These are phyloP conservation scores for Hyles lineata DNA, from an alignment of 2,888 invertebrate genomes.

Conservation along the genomic window DNA sequence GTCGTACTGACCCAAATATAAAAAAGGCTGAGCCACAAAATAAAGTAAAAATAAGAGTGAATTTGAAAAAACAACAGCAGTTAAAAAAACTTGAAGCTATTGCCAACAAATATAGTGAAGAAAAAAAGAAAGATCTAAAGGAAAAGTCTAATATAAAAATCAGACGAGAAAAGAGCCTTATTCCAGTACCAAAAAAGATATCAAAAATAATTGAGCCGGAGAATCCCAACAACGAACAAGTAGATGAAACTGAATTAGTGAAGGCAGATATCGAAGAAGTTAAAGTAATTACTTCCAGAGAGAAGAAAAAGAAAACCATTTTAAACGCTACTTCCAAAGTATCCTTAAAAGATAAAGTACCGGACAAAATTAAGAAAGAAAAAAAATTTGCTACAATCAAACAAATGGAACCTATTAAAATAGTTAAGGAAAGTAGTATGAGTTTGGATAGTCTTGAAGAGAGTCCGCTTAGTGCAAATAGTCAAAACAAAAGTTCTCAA, in stretches of 20 bases:
- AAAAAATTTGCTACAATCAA: slow-evolving; percentile 40
- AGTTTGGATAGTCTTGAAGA: slow-evolving; percentile 77
- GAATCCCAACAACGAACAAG: slow-evolving; percentile 30
- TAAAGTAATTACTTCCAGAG: slow-evolving; percentile 30
- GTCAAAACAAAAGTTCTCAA: slow-evolving; percentile 53
- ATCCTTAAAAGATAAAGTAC: slow-evolving; percentile 35
- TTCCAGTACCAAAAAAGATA: slow-evolving; percentile 61
- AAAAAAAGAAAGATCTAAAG: slow-evolving; percentile 50
- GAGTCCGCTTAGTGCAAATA: slow-evolving; percentile 39
- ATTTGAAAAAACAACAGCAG: slow-evolving; percentile 66
- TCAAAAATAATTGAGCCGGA: slow-evolving; percentile 41
- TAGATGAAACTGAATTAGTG: neutral
- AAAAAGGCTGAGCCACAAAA: slow-evolving; percentile 52
- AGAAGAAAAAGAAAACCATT: slow-evolving; percentile 35
- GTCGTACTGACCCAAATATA: slow-evolving; percentile 61
- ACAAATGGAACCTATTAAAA: slow-evolving; percentile 42
- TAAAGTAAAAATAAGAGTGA: slow-evolving; percentile 58
- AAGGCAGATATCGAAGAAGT: neutral
- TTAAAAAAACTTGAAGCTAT: slow-evolving; percentile 75
- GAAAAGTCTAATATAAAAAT: slow-evolving; percentile 42
- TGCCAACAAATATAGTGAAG: slow-evolving; percentile 68
- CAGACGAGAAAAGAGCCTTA: slow-evolving; percentile 61
- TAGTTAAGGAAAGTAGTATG: slow-evolving; percentile 67
- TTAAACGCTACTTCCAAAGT: slow-evolving; percentile 24
- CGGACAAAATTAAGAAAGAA: slow-evolving; percentile 36